Conservation (phyloP, 2,888 invertebrate genomes). For the Willowsia nigromaculata region DNA sequence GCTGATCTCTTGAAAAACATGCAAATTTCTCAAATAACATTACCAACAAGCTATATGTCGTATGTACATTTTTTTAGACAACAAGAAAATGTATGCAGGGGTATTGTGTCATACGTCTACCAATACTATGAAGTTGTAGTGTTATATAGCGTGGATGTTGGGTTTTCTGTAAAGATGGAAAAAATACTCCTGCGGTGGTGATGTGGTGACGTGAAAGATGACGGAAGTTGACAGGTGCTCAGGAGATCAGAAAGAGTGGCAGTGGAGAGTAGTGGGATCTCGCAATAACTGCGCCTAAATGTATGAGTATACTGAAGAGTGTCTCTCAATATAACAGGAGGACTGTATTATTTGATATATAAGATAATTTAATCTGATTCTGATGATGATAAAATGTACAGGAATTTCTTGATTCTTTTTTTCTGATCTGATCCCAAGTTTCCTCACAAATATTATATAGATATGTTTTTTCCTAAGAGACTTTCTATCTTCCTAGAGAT, state of each 20-base stretch:
- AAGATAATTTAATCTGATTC: slow-evolving; percentile 40
- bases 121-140: neutral
- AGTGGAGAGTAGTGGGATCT: neutral
- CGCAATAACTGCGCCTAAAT: slow-evolving; percentile 1
- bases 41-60: neutral
- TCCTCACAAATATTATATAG: neutral
- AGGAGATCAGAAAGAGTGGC: slow-evolving; percentile 38
- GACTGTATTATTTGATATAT: slow-evolving; percentile 9
- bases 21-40: neutral
- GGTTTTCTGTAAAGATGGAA: slow-evolving; percentile 44
- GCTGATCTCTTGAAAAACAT: slow-evolving; percentile 5
- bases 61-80: neutral
- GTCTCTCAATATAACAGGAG: neutral
- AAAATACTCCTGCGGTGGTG: slow-evolving; percentile 25
- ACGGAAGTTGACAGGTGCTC: slow-evolving; percentile 71
- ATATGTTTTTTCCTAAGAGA: neutral
- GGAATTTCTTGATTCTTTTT: slow-evolving; percentile 18
- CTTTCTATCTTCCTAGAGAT: neutral
- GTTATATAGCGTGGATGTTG: neutral
- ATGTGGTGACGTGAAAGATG: slow-evolving; percentile 57
- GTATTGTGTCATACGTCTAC: neutral
- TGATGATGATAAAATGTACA: slow-evolving; percentile 36
- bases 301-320: neutral
- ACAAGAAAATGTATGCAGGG: neutral
- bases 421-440: neutral